phyloP scores from a whole-genome alignment of 2,888 invertebrate genomes.

The Sabatieria punctata region DNA sequence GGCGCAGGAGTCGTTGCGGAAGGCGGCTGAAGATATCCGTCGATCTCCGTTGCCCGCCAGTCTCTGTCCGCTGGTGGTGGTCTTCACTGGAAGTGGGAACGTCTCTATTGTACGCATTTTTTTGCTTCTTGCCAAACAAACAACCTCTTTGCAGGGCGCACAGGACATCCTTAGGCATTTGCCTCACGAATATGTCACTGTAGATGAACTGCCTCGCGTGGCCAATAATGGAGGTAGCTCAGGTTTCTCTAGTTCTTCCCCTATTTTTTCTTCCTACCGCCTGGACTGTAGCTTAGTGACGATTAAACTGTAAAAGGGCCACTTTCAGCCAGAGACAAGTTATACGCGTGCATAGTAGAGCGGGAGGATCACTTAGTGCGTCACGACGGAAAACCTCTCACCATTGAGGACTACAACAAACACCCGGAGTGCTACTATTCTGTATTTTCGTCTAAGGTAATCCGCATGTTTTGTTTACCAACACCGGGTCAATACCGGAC shows the following conservation, averaged over 20 bases:
- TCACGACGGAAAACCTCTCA: conserved; percentile 77
- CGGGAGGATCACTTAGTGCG: conserved; percentile 80
- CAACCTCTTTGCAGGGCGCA: too few species aligned
- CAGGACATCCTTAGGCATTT: conserved; percentile 73
- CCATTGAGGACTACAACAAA: conserved; percentile 71
- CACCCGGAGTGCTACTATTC: conserved; percentile 85
- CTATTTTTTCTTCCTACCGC: too few species aligned
- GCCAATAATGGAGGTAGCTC: conserved; percentile 88
- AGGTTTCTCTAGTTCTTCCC: too few species aligned
- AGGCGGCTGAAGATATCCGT: conserved; percentile 96
- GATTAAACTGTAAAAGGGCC: too few species aligned
- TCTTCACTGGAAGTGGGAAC: conserved; percentile 94
- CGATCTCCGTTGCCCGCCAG: conserved; percentile 84
- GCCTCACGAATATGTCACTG: conserved; percentile 91
- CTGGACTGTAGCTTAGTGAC: too few species aligned
- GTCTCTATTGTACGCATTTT: conserved; percentile 79
- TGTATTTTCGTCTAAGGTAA: conserved; percentile 76
- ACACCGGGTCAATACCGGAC: too few species aligned
- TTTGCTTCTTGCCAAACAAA: too few species aligned
- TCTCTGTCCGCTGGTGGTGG: conserved; percentile 85
- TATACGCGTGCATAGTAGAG: conserved; percentile 87
- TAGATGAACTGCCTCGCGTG: conserved; percentile 80
- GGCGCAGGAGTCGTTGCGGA: conserved; percentile 89
- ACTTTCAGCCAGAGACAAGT: too few species aligned
- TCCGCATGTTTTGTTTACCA: too few species aligned